Conservation (phyloP, 2,888 invertebrate species). For the Cephus rjabovi region DNA sequence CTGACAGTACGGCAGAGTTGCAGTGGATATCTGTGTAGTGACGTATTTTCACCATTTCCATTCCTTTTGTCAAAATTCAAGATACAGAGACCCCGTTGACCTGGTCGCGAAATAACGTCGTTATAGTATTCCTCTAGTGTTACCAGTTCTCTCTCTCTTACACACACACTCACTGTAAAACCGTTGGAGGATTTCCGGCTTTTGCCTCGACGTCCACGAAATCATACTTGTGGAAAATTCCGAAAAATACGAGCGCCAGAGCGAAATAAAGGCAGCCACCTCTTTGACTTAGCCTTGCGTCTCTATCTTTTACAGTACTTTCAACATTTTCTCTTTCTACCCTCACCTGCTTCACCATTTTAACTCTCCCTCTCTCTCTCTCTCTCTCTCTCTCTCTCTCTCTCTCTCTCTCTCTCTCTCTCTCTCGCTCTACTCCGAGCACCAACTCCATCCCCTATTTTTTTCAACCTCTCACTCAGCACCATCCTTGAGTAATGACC, state of each 20-base stretch:
- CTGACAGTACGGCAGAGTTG: too few species aligned
- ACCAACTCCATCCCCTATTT: constrained; percentile 10
- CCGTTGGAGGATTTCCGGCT: too few species aligned
- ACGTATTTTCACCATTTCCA: too few species aligned
- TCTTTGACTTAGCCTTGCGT: background rate
- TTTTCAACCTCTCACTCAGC: constrained; percentile 7
- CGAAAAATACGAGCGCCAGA: constrained; percentile 14
- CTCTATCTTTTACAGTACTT: too few species aligned
- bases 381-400: background rate
- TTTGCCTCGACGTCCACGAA: background rate
- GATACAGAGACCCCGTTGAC: too few species aligned
- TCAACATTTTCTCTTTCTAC: too few species aligned
- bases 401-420: constrained; percentile 2
- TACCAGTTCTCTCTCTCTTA: too few species aligned
- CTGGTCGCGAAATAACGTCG: too few species aligned
- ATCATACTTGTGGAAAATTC: constrained; percentile 5
- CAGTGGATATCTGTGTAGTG: too few species aligned
- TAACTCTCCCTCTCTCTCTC: constrained; percentile 5
- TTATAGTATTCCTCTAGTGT: too few species aligned
- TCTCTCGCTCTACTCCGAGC: background rate
- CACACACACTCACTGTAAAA: too few species aligned
- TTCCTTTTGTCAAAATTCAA: too few species aligned
- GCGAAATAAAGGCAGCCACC: background rate
- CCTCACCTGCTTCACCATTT: constrained; percentile 8
- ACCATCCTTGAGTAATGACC: constrained; percentile 40